Evolutionary conservation across 2,113 vertebrate species (phyloP).

Genomic region (Etheostoma spectabile): DNA sequence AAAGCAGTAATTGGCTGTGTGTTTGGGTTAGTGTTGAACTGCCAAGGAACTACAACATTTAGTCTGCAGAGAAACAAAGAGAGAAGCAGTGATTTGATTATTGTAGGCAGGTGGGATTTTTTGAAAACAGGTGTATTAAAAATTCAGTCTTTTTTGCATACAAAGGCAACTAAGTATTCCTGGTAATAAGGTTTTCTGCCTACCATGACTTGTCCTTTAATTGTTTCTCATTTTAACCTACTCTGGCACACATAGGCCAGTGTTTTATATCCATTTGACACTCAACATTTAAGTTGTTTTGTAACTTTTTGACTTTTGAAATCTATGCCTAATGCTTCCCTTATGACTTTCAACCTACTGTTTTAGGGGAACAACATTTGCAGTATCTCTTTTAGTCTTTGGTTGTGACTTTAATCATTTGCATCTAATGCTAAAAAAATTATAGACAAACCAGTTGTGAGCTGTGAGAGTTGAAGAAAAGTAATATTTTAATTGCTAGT

Average conservation of each 20-base stretch:
- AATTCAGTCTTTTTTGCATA: not conserved
- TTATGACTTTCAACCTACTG: not conserved
- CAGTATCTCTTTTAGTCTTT: not conserved
- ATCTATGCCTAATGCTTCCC: not conserved
- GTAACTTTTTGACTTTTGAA: too few relatives aligned
- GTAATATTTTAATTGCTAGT: too few relatives aligned
- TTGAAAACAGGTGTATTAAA: slow-evolving; percentile 39
- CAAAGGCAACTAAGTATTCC: not conserved
- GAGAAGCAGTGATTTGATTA: not conserved
- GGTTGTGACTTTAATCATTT: not conserved
- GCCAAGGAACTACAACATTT: not conserved
- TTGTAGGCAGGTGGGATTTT: slow-evolving; percentile 33
- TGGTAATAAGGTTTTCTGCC: not conserved
- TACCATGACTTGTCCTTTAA: not conserved
- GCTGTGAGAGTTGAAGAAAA: too few relatives aligned
- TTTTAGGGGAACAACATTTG: not conserved
- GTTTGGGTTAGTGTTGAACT: slow-evolving; percentile 49
- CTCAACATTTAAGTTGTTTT: too few relatives aligned
- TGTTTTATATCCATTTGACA: too few relatives aligned
- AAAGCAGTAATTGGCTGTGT: slow-evolving; percentile 50
- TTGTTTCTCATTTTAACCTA: not conserved
- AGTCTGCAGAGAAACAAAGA: slow-evolving; percentile 16
- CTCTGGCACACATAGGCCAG: too few relatives aligned
- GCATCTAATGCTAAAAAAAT: not conserved
- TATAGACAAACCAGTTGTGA: not conserved